phyloP scores from a whole-genome alignment of 2,797 vertebrate species.

The Sebastolobus altivelis region DNA sequence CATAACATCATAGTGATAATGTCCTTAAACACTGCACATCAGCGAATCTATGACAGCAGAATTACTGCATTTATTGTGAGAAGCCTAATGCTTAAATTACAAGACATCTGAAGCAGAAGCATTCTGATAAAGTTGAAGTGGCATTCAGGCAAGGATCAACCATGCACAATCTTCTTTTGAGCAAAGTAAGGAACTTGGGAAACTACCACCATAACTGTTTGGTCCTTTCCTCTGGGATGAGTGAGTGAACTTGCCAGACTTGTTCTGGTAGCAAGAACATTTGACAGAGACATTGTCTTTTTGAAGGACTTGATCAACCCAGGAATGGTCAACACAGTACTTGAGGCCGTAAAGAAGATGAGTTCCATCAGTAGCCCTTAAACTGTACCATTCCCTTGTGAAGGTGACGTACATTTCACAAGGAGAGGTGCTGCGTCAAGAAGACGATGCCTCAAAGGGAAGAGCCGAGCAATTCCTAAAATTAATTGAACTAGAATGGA shows the following conservation, averaged over 20 bases:
- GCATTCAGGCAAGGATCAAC: neutral
- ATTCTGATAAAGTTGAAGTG: neutral
- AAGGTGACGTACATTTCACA: slow-evolving; percentile 9
- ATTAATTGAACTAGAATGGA: slow-evolving; percentile 11
- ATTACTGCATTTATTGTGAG: neutral
- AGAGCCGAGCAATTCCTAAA: neutral
- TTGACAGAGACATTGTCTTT: slow-evolving; percentile 1
- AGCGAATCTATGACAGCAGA: neutral
- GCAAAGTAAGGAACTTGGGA: neutral
- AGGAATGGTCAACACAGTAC: slow-evolving; percentile 6
- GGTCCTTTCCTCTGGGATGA: neutral
- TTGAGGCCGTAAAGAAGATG: slow-evolving; percentile 3
- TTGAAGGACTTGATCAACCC: slow-evolving; percentile 23
- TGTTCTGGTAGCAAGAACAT: neutral
- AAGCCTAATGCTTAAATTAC: neutral
- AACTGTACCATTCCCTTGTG: slow-evolving; percentile 2
- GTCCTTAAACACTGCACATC: neutral
- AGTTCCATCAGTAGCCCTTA: neutral
- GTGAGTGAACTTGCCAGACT: slow-evolving; percentile 29
- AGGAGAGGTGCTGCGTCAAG: slow-evolving; percentile 7
- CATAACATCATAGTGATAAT: neutral
- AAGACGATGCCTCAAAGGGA: neutral
- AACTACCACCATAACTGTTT: neutral
- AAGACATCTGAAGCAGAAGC: neutral
- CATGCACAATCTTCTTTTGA: neutral